phyloP scores from a whole-genome alignment of 2,797 vertebrate genomes.

The Chloroceryle inda region DNA sequence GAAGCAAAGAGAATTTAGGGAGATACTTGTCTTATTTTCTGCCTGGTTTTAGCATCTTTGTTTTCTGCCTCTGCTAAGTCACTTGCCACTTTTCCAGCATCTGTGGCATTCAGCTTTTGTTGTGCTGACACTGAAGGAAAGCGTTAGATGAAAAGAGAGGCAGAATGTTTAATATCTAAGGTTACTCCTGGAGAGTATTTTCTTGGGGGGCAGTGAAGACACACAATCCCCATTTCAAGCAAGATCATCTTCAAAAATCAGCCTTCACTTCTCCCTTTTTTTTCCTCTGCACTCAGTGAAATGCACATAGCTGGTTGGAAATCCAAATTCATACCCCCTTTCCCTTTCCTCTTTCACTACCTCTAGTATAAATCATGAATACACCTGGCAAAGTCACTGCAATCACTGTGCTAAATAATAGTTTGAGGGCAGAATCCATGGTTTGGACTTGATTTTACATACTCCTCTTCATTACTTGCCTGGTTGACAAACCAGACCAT shows the following conservation, averaged over 20 bases:
- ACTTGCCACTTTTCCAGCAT: background rate
- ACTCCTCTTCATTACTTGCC: background rate
- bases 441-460: background rate
- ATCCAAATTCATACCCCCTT: background rate
- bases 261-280: background rate
- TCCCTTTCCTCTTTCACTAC: background rate
- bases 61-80: background rate
- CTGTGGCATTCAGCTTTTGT: background rate
- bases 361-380: background rate
- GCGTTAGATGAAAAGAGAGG: background rate
- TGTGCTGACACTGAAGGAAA: background rate
- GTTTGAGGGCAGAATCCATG: background rate
- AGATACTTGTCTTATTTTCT: background rate
- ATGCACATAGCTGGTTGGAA: background rate
- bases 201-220: background rate
- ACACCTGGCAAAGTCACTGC: background rate
- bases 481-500: background rate
- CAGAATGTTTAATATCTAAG: background rate
- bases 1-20: background rate
- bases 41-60: background rate
- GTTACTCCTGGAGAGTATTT: background rate
- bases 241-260: background rate
- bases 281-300: background rate
- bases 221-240: background rate
- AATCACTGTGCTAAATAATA: background rate